phyloP scores from a whole-genome alignment of 2,888 invertebrate genomes.

The Nephrocerus scutellatus region DNA sequence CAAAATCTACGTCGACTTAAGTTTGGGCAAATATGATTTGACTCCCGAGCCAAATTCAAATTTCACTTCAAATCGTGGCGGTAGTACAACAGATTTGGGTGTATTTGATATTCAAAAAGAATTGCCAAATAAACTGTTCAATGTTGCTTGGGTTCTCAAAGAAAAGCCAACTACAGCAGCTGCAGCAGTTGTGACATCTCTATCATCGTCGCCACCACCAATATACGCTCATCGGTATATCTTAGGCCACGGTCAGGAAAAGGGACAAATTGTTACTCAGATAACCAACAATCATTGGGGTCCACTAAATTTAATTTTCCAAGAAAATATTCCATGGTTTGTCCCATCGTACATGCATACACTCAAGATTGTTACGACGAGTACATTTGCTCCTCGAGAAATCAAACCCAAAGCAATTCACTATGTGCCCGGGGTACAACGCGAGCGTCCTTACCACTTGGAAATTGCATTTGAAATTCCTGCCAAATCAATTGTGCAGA shows the following conservation, averaged over 20 bases:
- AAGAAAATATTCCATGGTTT: conserved; percentile 91
- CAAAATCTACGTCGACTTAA: conserved; percentile 73
- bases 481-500: conserved; percentile 68
- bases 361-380: conserved; percentile 44
- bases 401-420: conserved; percentile 53
- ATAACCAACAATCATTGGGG: conserved; percentile 75
- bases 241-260: conserved; percentile 86
- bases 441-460: conserved; percentile 77
- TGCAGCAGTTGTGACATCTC: conserved; percentile 46
- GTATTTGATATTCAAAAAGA: conserved; percentile 60
- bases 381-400: conserved; percentile 13
- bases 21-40: conserved; percentile 58
- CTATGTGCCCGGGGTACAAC: conserved; percentile 72
- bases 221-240: conserved; percentile 72
- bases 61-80: conserved; percentile 60
- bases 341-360: conserved; percentile 86
- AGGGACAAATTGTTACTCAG: conserved; percentile 81
- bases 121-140: conserved; percentile 54
- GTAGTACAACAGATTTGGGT: conserved; percentile 59
- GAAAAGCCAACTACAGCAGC: conserved; percentile 39
- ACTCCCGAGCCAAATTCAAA: conserved; percentile 56
- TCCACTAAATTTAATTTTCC: conserved; percentile 66
- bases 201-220: conserved; percentile 52
- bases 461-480: conserved; percentile 78
- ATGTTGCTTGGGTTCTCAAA: conserved; percentile 55